A percentile compares a stretch with the other conserved stretches of the same genome.
phyloP scores from a whole-genome alignment of 2,797 vertebrate species.

The Meda fulgida region DNA sequence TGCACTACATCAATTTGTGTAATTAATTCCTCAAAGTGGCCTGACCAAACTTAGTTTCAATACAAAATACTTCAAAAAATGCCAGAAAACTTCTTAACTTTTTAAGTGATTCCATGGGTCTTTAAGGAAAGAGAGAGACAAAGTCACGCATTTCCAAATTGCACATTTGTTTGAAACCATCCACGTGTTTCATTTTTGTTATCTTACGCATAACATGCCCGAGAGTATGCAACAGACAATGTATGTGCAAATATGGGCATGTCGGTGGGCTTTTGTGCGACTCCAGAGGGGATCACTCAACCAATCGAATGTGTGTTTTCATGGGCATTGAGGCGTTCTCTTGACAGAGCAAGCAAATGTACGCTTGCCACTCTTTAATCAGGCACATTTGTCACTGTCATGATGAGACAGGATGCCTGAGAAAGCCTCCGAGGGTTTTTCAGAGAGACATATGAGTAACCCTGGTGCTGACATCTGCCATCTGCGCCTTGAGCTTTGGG shows the following conservation, averaged over 20 bases:
- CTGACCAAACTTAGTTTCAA: neutral
- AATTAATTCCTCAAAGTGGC: neutral
- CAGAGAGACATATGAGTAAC: slow-evolving; percentile 31
- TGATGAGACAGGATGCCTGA: slow-evolving; percentile 28
- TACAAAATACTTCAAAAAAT: neutral
- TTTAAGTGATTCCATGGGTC: neutral
- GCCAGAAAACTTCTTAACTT: too few relatives aligned
- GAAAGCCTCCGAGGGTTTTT: slow-evolving; percentile 20
- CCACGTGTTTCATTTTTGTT: neutral
- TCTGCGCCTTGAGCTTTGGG: slow-evolving; percentile 12
- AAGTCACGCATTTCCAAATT: neutral
- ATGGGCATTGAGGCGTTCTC: slow-evolving; percentile 8
- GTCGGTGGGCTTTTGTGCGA: neutral
- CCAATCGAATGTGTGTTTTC: neutral
- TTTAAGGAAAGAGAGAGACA: too few relatives aligned
- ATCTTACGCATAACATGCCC: neutral
- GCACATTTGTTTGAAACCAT: neutral
- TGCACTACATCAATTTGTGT: neutral
- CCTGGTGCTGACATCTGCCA: slow-evolving; percentile 43
- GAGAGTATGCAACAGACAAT: neutral
- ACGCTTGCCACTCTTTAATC: slow-evolving; percentile 34
- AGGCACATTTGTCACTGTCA: slow-evolving; percentile 32
- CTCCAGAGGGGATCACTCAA: slow-evolving; percentile 22
- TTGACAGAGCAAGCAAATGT: slow-evolving; percentile 25
- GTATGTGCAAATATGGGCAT: neutral